phyloP scores from a whole-genome alignment of 2,888 invertebrate genomes.

The Anticlea derivata region DNA sequence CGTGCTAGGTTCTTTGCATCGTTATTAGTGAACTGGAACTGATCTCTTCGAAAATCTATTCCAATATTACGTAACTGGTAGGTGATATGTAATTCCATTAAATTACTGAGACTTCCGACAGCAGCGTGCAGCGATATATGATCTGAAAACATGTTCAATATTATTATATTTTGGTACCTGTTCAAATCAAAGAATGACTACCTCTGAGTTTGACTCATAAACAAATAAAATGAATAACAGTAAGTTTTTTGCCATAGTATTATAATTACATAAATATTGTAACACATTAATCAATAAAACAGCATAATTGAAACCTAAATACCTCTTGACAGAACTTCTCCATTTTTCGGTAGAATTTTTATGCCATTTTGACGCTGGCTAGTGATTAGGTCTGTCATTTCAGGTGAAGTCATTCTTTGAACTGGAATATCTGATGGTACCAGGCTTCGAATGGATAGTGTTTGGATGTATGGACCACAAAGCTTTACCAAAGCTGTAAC shows the following conservation, averaged over 20 bases:
- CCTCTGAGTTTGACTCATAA: too few relatives aligned
- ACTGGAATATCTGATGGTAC: slow-evolving; percentile 71
- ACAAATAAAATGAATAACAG: too few relatives aligned
- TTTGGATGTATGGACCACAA: slow-evolving; percentile 73
- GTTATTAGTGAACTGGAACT: slow-evolving; percentile 78
- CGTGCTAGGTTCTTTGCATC: slow-evolving; percentile 73
- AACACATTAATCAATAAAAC: too few relatives aligned
- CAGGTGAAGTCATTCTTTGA: slow-evolving; percentile 71
- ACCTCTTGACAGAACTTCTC: slow-evolving; percentile 62
- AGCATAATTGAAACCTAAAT: slow-evolving; percentile 14
- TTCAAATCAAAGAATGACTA: too few relatives aligned
- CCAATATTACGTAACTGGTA: slow-evolving; percentile 67
- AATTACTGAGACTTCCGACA: slow-evolving; percentile 69
- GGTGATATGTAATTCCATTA: slow-evolving; percentile 72
- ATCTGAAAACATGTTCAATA: slow-evolving; percentile 62
- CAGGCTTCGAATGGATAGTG: slow-evolving; percentile 67
- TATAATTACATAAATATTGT: too few relatives aligned
- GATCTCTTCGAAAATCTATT: slow-evolving; percentile 69
- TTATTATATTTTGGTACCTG: too few relatives aligned
- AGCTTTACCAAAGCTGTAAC: slow-evolving; percentile 69
- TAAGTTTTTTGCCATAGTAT: too few relatives aligned
- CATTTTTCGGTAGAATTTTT: slow-evolving; percentile 46
- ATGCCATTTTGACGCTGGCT: slow-evolving; percentile 55
- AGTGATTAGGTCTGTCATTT: slow-evolving; percentile 72
- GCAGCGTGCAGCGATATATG: slow-evolving; percentile 79